A percentile compares a stretch with the other conserved stretches of the same genome.
Conservation (phyloP, 2,797 vertebrate genomes). For the Thalassophryne amazonica region DNA sequence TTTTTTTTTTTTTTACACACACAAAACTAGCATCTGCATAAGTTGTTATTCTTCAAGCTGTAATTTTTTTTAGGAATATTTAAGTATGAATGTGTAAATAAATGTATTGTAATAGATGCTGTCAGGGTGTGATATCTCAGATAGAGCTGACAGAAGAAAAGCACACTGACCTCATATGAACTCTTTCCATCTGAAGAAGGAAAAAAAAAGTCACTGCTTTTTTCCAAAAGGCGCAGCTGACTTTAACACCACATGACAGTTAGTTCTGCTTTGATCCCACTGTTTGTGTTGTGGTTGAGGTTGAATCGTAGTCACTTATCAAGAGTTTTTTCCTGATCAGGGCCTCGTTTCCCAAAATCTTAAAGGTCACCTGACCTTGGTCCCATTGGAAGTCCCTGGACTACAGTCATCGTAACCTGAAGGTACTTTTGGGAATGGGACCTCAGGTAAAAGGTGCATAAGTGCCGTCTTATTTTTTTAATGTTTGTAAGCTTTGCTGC, state of each 20-base stretch:
- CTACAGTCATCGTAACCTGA: too few species aligned
- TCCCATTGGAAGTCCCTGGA: background rate
- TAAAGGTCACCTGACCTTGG: background rate
- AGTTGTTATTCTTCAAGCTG: conserved; percentile 55
- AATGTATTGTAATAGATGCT: conserved; percentile 14
- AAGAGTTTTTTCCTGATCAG: background rate
- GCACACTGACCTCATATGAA: conserved; percentile 22
- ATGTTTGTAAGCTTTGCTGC: conserved; percentile 33
- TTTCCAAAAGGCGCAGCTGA: background rate
- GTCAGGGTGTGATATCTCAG: conserved; percentile 7
- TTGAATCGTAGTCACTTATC: too few species aligned
- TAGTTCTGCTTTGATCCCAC: background rate
- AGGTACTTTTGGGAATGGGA: too few species aligned
- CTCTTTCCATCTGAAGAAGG: conserved; percentile 14
- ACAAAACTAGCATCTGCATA: too few species aligned
- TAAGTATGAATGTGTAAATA: conserved; percentile 41
- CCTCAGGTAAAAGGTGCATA: too few species aligned
- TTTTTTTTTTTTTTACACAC: conserved; percentile 45
- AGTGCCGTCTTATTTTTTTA: conserved; percentile 10
- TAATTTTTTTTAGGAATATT: conserved; percentile 55
- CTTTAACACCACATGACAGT: background rate
- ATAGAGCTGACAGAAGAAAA: conserved; percentile 25
- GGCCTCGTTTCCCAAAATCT: background rate
- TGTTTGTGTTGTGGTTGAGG: background rate
- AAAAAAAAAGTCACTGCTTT: conserved; percentile 4